Conservation (phyloP, 2,888 invertebrate genomes). For the Rhaphigaster nebulosa region DNA sequence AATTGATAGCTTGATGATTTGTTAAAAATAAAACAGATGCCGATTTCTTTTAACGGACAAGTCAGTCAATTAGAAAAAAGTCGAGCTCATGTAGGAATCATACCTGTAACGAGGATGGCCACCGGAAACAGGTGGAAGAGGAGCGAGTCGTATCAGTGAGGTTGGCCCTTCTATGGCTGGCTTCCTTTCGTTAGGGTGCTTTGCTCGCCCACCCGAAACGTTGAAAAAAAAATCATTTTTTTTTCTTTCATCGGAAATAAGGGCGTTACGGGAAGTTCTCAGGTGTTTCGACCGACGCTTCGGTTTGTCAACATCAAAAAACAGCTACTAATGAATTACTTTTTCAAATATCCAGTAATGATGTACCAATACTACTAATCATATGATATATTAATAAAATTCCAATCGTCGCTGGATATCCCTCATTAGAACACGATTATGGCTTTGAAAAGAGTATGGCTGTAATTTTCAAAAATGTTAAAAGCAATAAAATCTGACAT, state of each 20-base stretch:
- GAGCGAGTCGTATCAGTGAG: not conserved
- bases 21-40: not conserved
- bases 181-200: conserved; percentile 12
- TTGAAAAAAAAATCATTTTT: not conserved
- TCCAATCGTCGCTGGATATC: too few relatives aligned
- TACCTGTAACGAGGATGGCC: not conserved
- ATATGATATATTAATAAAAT: too few relatives aligned
- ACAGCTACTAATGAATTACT: not conserved
- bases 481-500: too few relatives aligned
- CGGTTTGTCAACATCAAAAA: not conserved
- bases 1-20: not conserved
- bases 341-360: too few relatives aligned
- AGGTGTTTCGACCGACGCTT: not conserved
- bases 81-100: not conserved
- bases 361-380: too few relatives aligned
- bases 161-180: not conserved
- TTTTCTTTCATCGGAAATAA: not conserved
- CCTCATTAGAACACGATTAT: too few relatives aligned
- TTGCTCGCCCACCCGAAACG: not conserved
- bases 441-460: too few relatives aligned
- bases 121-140: conserved; percentile 29
- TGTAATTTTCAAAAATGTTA: too few relatives aligned
- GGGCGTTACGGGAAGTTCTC: conserved; percentile 17
- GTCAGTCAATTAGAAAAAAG: not conserved
- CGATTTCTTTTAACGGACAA: not conserved